These are phyloP conservation scores for Scortum barcoo DNA, from an alignment of 2,113 vertebrate species.

Conservation along the genomic window DNA sequence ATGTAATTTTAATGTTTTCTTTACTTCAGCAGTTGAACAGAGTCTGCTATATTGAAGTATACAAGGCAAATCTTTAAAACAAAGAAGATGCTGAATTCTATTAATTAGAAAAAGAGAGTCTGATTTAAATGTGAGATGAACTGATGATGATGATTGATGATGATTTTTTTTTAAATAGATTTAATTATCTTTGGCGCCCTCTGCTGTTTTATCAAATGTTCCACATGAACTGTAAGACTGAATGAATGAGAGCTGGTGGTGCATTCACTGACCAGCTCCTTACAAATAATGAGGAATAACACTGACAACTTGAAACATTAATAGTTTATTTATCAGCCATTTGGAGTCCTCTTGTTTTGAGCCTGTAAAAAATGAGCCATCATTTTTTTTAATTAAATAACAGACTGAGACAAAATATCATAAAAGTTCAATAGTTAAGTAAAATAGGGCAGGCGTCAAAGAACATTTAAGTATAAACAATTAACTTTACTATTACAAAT, in stretches of 20 bases:
- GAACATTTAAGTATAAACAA: too few species aligned
- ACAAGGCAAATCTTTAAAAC: neutral
- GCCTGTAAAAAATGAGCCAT: neutral
- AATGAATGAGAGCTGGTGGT: neutral
- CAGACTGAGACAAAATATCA: neutral
- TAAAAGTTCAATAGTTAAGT: neutral
- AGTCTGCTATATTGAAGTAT: neutral
- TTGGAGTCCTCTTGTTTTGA: too few species aligned
- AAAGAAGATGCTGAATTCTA: neutral
- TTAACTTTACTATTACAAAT: neutral
- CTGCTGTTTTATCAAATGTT: conserved; percentile 46
- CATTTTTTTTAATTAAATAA: neutral
- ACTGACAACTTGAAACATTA: neutral
- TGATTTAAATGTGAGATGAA: neutral
- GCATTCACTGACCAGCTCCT: neutral
- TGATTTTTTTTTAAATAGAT: conserved; percentile 1
- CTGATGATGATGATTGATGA: too few species aligned
- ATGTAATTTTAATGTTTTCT: neutral
- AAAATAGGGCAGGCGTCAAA: too few species aligned
- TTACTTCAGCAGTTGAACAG: neutral
- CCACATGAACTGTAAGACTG: neutral
- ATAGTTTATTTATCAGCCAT: neutral
- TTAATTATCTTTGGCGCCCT: conserved; percentile 60
- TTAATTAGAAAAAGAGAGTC: neutral
- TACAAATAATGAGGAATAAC: neutral